Base-by-base conservation (phyloP, 2,113 vertebrate species). In the Pterocles burchelli region DNA sequence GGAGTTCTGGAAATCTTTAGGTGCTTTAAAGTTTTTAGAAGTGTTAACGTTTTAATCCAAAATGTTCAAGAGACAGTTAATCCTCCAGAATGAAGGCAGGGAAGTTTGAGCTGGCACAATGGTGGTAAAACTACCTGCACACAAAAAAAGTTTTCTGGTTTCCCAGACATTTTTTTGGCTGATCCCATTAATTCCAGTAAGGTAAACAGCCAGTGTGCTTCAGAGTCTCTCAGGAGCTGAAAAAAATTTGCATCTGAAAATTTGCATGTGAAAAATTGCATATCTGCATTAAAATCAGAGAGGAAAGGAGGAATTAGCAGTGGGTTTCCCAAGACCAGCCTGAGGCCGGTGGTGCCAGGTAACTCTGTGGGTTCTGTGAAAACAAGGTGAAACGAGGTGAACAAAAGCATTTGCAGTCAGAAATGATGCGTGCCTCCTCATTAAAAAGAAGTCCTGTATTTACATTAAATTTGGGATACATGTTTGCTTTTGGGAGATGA, bases 261-360 rank as follows among this genome's bases (percentile, higher is more conserved):
- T 93, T 82, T 96, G 33, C 78, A 88, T 91, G 29, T 88, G 90
- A 94, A 89, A 91, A 91, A 95, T 90, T 75, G 49, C 25, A 81
- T 61, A 83, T 93, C 86, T 95, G 63, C 76, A 74, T 87, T 76
- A 94, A 96, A 96, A 93, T 77, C 67, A 46, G 72, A 90, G 86
- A 67, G 92, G 63, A 88, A 96, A 73, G 68, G 65, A 72, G 16
- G 88, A 95, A 95, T 96, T 95, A 96, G 92, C 54, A 59, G 70
- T 72, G 80, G 92, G 68, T 92, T 93, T 92, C 85, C 57, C 61
- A 75, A 83, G 88, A 86, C 48, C 65, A 84, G 68, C 76, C 65
- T 54, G 65, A 67, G 57, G 85, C 65, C 3, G 1, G 18, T 67
- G 49, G 31, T 38, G 77, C 41, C 28, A 36, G 76, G 65, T 80